phyloP scores from a whole-genome alignment of 2,888 invertebrate species.

The Heliconius charithonia region DNA sequence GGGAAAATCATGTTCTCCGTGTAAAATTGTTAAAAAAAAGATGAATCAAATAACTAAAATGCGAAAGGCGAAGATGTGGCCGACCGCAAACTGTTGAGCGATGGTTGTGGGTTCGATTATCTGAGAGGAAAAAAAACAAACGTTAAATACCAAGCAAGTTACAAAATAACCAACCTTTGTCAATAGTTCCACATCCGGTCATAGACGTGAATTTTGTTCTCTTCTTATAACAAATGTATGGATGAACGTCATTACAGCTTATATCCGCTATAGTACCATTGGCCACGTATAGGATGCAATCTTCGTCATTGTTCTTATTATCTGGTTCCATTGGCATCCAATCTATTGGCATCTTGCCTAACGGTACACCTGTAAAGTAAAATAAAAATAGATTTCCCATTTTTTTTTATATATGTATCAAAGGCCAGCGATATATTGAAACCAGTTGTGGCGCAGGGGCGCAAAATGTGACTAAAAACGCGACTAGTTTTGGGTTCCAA shows the following conservation, averaged over 20 bases:
- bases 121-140: too few species aligned
- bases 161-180: constrained; percentile 47
- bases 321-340: constrained; percentile 56
- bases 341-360: constrained; percentile 49
- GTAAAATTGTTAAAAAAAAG: too few species aligned
- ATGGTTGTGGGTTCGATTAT: too few species aligned
- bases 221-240: constrained; percentile 55
- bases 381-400: neutral
- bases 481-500: neutral
- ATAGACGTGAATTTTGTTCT: constrained; percentile 42
- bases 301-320: constrained; percentile 51
- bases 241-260: constrained; percentile 50
- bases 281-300: constrained; percentile 49
- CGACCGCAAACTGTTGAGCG: too few species aligned
- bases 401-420: neutral
- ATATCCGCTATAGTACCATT: constrained; percentile 53
- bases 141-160: too few species aligned
- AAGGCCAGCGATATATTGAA: neutral
- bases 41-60: too few species aligned
- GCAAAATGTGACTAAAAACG: neutral
- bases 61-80: too few species aligned
- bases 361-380: constrained; percentile 49
- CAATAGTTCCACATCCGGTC: constrained; percentile 53
- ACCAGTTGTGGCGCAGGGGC: neutral
- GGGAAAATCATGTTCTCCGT: too few species aligned